Conservation (phyloP, 2,113 vertebrate genomes). For the Malurus alboscapulatus region DNA sequence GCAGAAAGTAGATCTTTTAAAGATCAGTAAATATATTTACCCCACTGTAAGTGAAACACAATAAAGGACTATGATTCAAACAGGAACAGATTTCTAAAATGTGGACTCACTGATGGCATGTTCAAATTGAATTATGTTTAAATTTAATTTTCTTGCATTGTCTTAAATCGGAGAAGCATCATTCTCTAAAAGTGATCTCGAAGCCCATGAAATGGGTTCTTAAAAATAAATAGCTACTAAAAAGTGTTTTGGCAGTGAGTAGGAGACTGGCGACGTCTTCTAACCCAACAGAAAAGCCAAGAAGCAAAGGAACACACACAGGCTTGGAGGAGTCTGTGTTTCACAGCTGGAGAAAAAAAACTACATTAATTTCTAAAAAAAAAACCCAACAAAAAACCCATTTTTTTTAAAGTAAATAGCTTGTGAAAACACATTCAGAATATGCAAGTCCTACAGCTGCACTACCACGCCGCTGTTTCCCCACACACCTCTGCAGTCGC, state of each 20-base stretch:
- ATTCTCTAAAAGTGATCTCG: background rate
- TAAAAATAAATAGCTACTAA: background rate
- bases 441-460: background rate
- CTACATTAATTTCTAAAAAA: background rate
- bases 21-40: background rate
- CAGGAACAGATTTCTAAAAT: background rate
- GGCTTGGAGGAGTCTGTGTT: background rate
- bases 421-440: background rate
- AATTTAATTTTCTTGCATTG: background rate
- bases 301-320: background rate
- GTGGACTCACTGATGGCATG: background rate
- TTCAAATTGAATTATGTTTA: background rate
- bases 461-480: background rate
- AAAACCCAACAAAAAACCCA: rapidly evolving
- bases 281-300: background rate
- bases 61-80: background rate
- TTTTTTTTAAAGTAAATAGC: background rate
- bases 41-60: background rate
- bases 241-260: background rate
- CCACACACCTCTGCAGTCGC: background rate
- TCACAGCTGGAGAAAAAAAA: background rate
- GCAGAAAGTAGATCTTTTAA: background rate
- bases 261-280: background rate
- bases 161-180: background rate
- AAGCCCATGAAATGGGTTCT: background rate